Percentiles rank a stretch among this genome's conserved stretches.
Evolutionary conservation across 2,113 vertebrate species (phyloP).

Genomic region (Macquaria australasica): DNA sequence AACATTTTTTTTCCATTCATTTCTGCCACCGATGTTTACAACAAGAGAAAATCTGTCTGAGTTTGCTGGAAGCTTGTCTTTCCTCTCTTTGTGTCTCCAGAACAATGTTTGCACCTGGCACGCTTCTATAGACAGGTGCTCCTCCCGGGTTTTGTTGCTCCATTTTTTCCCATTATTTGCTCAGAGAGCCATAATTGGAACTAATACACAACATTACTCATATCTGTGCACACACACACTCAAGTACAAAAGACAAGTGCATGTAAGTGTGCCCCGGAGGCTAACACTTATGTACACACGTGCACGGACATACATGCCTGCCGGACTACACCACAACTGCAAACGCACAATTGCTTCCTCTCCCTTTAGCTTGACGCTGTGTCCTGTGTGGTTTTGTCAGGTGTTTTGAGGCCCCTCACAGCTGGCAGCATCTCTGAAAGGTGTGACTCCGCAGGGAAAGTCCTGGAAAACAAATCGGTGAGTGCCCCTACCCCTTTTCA

Average conservation of each 20-base stretch:
- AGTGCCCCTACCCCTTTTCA: constrained; percentile 68
- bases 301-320: neutral
- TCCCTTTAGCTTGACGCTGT: constrained; percentile 34
- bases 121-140: constrained; percentile 83
- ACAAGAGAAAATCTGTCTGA: constrained; percentile 44
- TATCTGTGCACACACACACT: constrained; percentile 70
- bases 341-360: constrained; percentile 60
- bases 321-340: constrained; percentile 24
- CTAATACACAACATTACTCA: constrained; percentile 77
- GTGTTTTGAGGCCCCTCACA: constrained; percentile 87
- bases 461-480: constrained; percentile 89
- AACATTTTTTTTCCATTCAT: constrained; percentile 23
- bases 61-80: constrained; percentile 57
- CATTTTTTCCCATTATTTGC: constrained; percentile 82
- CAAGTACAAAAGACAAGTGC: constrained; percentile 65
- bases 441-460: constrained; percentile 88
- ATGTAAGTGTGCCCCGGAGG: constrained; percentile 49
- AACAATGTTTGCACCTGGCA: constrained; percentile 85
- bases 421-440: constrained; percentile 88
- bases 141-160: constrained; percentile 71
- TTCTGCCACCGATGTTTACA: constrained; percentile 37
- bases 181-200: constrained; percentile 78
- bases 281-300: constrained; percentile 55
- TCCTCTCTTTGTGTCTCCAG: constrained; percentile 50
- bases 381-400: constrained; percentile 86